Evolutionary conservation across 1,140 invertebrate species (phyloP), one percentile per base, ranked within the genome.

Genomic region (Panulirus ornatus): DNA sequence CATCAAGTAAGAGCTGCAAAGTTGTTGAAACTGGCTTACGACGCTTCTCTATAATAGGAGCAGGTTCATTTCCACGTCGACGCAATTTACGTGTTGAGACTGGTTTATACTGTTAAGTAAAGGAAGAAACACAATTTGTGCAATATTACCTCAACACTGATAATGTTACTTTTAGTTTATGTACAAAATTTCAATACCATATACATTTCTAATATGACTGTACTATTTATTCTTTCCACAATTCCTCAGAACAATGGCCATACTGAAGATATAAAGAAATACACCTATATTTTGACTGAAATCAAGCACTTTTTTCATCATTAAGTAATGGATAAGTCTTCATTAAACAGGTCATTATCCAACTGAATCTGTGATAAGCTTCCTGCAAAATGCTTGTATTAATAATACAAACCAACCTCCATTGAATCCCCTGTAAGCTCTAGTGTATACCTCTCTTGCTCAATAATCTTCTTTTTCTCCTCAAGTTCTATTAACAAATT

Each of bases 401-500:
- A 58, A 58, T 22, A 19, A 58, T 58, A 14, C 16, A 58, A 76
- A 78, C 89, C 91, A 88, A 97, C 97, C 95, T 97, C 97, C 96
- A 96, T 97, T 0, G 96, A 97, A 94, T 97, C 97, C 87, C 96
- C 97, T 84, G 97, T 98, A 0, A 99, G 94, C 93, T 99, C 98
- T 94, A 98, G 96, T 63, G 95, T 97, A 91, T 96, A 96, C 76
- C 97, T 94, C 93, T 99, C 98, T 91, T 95, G 95, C 94, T 99
- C 98, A 91, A 99, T 97, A 91, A 96, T 95, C 92, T 97, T 96
- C 92, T 96, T 95, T 93, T 98, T 98, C 91, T 99, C 98, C 93
- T 99, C 98, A 93, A 99, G 96, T 93, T 99, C 98, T 51, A 96
- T 95, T 16, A 99, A 95, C 22, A 99, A 93, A 94, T 96, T 98